These are phyloP conservation scores for Struthidea cinerea DNA, from an alignment of 2,113 vertebrate species.

Conservation along the genomic window DNA sequence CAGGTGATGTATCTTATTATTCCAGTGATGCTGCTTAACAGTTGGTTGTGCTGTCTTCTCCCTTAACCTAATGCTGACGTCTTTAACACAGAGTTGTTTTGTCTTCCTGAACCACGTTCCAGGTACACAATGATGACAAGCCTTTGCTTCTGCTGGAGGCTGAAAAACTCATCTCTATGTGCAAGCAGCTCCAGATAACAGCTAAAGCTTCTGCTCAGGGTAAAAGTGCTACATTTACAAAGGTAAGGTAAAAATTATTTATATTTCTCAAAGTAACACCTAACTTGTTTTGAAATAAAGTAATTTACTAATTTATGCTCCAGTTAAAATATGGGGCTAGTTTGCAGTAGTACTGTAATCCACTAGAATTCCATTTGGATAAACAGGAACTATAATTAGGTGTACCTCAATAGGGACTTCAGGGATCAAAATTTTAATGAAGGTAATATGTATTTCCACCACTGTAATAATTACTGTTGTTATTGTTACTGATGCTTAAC, in stretches of 20 bases:
- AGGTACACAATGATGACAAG: conserved; percentile 88
- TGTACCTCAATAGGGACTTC: not conserved
- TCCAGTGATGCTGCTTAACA: not conserved
- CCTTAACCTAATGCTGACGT: not conserved
- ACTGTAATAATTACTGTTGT: not conserved
- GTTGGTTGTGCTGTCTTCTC: not conserved
- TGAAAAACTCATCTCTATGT: conserved; percentile 85
- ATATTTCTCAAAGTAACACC: not conserved
- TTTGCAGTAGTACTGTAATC: not conserved
- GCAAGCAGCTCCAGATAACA: conserved; percentile 88
- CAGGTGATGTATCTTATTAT: conserved; percentile 77
- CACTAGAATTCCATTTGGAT: not conserved
- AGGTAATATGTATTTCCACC: not conserved
- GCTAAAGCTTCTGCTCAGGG: conserved; percentile 84
- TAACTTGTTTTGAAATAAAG: not conserved
- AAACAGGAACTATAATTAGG: not conserved
- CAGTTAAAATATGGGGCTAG: not conserved
- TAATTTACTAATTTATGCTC: not conserved
- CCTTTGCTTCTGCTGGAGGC: conserved; percentile 82
- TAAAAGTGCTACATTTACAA: conserved; percentile 89
- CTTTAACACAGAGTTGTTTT: not conserved
- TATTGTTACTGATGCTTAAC: not conserved
- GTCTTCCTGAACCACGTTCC: conserved; percentile 32
- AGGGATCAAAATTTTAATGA: not conserved
- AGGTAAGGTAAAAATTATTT: conserved; percentile 73